phyloP scores from a whole-genome alignment of 2,888 invertebrate species.

The Andrena praecox region DNA sequence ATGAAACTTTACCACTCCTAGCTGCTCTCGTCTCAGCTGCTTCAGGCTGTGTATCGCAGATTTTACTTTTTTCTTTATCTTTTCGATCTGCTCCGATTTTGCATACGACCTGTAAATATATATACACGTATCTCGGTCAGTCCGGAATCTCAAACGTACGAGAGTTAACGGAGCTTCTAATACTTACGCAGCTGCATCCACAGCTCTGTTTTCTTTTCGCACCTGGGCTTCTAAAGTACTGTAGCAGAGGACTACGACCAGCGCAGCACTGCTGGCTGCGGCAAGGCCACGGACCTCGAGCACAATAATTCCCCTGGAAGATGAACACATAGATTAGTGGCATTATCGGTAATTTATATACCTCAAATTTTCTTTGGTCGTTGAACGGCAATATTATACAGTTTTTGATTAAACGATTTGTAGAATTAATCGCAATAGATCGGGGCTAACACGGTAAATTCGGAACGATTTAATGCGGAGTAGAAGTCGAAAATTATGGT shows the following conservation, averaged over 20 bases:
- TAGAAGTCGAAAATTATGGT: too few relatives aligned
- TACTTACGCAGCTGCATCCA: conserved; percentile 46
- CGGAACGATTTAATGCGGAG: too few relatives aligned
- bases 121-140: conserved; percentile 2
- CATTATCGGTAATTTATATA: background rate
- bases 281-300: conserved; percentile 82
- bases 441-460: background rate
- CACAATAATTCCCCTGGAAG: conserved; percentile 80
- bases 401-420: background rate
- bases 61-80: conserved; percentile 76
- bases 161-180: background rate
- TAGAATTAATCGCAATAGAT: background rate
- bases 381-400: too few relatives aligned
- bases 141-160: background rate
- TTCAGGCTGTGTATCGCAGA: conserved; percentile 72
- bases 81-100: conserved; percentile 75
- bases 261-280: conserved; percentile 83
- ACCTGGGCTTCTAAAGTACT: conserved; percentile 80
- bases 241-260: conserved; percentile 80
- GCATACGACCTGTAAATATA: conserved; percentile 72
- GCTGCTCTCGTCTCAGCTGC: conserved; percentile 79
- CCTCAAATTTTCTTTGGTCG: background rate
- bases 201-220: conserved; percentile 70
- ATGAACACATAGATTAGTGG: background rate
- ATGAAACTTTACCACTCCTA: conserved; percentile 77